Conservation (phyloP, 2,888 invertebrate genomes). For the Rhopalosiphum nymphaeae region DNA sequence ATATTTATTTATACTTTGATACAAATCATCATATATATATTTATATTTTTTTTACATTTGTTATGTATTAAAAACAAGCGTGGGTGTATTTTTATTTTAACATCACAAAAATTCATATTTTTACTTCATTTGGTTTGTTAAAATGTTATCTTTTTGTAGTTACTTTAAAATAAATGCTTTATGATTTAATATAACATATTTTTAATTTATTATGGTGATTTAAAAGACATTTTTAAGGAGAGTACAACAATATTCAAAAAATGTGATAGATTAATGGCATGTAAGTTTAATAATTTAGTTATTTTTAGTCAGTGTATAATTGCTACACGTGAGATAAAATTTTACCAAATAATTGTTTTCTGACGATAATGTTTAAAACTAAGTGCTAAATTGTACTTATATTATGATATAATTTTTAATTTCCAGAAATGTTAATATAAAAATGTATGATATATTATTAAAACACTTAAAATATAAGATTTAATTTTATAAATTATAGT, state of each 20-base stretch:
- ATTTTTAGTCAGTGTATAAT: neutral
- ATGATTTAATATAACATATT: conserved; percentile 37
- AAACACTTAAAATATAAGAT: neutral
- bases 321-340: neutral
- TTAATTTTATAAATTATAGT: neutral
- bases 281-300: neutral
- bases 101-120: conserved; percentile 62
- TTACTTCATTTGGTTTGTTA: conserved; percentile 61
- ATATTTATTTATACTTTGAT: conserved; percentile 49
- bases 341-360: conserved; percentile 14
- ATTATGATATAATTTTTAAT: neutral
- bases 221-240: neutral
- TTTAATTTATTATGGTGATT: conserved; percentile 7
- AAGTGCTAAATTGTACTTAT: neutral
- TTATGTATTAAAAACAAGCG: conserved; percentile 51
- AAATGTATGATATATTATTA: neutral
- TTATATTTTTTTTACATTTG: conserved; percentile 54
- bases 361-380: neutral
- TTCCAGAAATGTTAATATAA: neutral
- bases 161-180: conserved; percentile 58
- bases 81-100: conserved; percentile 55
- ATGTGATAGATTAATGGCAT: neutral
- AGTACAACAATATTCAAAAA: neutral
- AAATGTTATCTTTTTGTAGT: conserved; percentile 63
- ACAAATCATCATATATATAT: conserved; percentile 23